Percentiles rank a stretch among this genome's conserved stretches.
Conservation (phyloP, 1,140 invertebrate species). For the Diuraphis noxia region DNA sequence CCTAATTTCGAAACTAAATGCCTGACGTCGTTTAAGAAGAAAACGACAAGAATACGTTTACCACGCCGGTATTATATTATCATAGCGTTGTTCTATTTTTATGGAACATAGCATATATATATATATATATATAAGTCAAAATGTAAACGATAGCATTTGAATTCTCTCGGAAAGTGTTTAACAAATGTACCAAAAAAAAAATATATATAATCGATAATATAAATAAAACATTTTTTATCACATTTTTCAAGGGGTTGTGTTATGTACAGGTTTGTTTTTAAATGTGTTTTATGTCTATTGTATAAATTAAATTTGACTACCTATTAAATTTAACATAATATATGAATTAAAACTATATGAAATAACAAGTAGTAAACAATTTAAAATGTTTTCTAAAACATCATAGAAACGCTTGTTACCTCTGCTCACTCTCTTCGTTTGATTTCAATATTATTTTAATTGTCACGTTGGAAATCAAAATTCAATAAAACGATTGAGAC, state of each 20-base stretch:
- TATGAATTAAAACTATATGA: not conserved
- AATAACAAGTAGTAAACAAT: not conserved
- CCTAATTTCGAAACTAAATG: not conserved
- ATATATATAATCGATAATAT: not conserved
- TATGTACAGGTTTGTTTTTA: no score
- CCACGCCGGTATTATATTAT: not conserved
- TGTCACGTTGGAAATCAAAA: not conserved
- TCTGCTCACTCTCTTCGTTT: not conserved
- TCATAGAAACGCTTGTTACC: not conserved
- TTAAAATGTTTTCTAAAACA: not conserved
- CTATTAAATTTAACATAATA: not conserved
- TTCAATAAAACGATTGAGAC: not conserved
- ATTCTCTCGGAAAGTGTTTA: not conserved
- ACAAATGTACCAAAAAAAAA: not conserved
- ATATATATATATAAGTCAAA: not conserved
- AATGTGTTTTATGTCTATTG: not conserved
- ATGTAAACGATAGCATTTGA: not conserved
- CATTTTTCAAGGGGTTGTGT: not conserved
- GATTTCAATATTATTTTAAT: not conserved
- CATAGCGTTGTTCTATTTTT: not conserved
- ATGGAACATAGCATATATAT: not conserved
- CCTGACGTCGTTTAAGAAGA: not conserved
- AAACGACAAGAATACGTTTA: not conserved
- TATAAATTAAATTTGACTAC: not conserved
- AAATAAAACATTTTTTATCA: not conserved